Evolutionary conservation across 1,140 invertebrate species (phyloP).

Genomic region (Drosophila pruinosa): DNA sequence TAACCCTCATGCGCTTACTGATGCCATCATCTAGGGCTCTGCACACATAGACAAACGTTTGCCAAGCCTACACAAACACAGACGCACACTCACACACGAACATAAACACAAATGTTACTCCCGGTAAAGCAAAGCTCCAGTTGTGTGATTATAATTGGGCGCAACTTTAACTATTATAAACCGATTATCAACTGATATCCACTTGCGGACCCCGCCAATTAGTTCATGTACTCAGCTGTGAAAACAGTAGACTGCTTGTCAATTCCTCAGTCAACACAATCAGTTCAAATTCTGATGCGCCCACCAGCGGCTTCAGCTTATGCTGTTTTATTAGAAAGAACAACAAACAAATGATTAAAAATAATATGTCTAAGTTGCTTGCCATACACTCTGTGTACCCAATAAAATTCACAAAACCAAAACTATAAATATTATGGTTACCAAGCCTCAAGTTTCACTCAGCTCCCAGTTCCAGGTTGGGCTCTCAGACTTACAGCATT

Average conservation of each 20-base stretch:
- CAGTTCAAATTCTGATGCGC: not conserved
- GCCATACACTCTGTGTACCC: no score
- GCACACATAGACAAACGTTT: not conserved
- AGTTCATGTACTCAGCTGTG: slow-evolving; percentile 46
- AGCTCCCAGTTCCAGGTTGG: not conserved
- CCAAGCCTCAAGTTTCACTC: no score
- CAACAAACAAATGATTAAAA: no score
- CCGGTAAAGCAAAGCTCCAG: slow-evolving; percentile 24
- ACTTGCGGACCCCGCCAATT: slow-evolving; percentile 44
- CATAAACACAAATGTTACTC: not conserved
- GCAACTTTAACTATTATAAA: slow-evolving; percentile 64
- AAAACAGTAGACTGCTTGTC: slow-evolving; percentile 61
- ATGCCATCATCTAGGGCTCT: slow-evolving; percentile 45
- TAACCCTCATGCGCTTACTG: slow-evolving; percentile 59
- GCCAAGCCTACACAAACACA: not conserved
- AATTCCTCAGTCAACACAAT: not conserved
- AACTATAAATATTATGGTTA: no score
- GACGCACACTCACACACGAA: not conserved
- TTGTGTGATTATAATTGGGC: slow-evolving; percentile 24
- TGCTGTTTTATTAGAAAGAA: not conserved
- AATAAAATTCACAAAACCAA: no score
- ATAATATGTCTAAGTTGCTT: no score
- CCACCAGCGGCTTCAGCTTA: not conserved
- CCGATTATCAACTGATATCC: slow-evolving; percentile 49
- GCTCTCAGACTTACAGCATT: slow-evolving; percentile 76